Base-by-base conservation (phyloP, 2,797 vertebrate species). In the Momotus momota region DNA sequence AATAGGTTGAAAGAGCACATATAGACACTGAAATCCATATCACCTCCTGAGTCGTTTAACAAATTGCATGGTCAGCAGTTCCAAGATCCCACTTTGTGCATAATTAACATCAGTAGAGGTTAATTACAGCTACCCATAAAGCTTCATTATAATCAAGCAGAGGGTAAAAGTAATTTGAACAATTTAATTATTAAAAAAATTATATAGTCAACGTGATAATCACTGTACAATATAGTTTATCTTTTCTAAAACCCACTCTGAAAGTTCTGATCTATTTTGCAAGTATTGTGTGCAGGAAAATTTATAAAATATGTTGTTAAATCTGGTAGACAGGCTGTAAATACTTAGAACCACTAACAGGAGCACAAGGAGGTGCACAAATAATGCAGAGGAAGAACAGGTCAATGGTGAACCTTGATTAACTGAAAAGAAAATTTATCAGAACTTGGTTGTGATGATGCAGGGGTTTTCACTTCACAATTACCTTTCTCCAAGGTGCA, bases 81-180 rank as follows among this genome's bases (percentile, higher is more conserved):
- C 65, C 64, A 94, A 64, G 66, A 90, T 92, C 41, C 55, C 69
- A 71, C 81, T 92, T 95, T 82, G 70, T 90, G 61, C 69, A 89
- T 97, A 96, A 96, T 97, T 96, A 96, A 88, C 74, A 96, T 84
- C 64, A 90, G 52, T 43, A 91, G 92, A 98, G 90, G 91, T 97
- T 98, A 98, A 98, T 97, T 97, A 96, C 93, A 90, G 58, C 31
- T 94, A 81, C 64, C 67, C 48, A 62, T 95, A 96, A 86, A 94
- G 35, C 52, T 94, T 96, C 90, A 90, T 91, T 95, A 83, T n/a
- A 86, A 87, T 95, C 64, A 91, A 88, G 79, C 38, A 88, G 77
- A 94, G 64, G 75, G 60, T 93, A 93, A 95, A 95, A 93, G 23
- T 38, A 67, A 96, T 91, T 52, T 58, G 21, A 97, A 62, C 23